Conservation (phyloP, 1,140 invertebrate species). For the Zaprionus lachaisei region DNA sequence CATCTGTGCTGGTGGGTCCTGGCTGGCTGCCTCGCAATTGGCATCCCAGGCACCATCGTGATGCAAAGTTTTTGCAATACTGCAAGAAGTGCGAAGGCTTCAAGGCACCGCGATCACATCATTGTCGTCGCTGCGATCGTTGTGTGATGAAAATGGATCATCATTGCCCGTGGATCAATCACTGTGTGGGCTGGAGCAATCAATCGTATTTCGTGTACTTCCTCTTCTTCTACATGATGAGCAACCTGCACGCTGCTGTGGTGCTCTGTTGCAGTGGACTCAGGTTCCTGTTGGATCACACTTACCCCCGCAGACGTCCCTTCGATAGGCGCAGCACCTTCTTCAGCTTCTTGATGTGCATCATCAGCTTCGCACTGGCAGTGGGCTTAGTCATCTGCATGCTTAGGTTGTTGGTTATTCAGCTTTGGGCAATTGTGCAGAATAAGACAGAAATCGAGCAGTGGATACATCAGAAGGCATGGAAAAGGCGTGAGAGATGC, state of each 20-base stretch:
- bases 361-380: constrained; percentile 93
- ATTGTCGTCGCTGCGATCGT: constrained; percentile 96
- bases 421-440: constrained; percentile 91
- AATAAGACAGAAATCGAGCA: constrained; percentile 98
- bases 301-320: background rate
- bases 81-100: constrained; percentile 95
- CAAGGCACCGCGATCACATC: constrained; percentile 97
- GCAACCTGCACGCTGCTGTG: constrained; percentile 92
- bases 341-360: constrained; percentile 88
- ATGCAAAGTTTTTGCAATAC: constrained; percentile 89
- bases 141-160: constrained; percentile 99
- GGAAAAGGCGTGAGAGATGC: background rate
- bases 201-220: constrained; percentile 95
- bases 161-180: constrained; percentile 90
- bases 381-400: constrained; percentile 95
- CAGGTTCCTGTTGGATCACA: constrained; percentile 85
- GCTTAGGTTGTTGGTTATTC: constrained; percentile 93
- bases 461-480: constrained; percentile 96
- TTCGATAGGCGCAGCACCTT: constrained; percentile 86
- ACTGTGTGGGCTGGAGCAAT: constrained; percentile 94
- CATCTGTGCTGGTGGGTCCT: constrained; percentile 43
- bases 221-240: constrained; percentile 93
- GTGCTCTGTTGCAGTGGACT: constrained; percentile 91
- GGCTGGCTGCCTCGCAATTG: constrained; percentile 44
- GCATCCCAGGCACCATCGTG: constrained; percentile 9